These are phyloP conservation scores for Scophthalmus maximus DNA, from an alignment of 2,113 vertebrate genomes.

Conservation along the genomic window DNA sequence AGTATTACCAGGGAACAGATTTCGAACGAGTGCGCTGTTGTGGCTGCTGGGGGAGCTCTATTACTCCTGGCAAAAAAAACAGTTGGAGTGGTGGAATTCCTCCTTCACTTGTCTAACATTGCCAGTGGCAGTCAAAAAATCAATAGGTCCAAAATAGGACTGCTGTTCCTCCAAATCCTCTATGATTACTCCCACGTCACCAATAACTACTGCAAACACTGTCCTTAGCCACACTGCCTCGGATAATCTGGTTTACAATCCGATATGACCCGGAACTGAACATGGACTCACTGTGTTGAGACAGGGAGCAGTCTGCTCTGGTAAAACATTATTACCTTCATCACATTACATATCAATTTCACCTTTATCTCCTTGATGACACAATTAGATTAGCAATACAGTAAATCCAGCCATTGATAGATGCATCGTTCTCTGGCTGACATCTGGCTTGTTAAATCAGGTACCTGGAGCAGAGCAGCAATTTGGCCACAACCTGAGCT, in stretches of 20 bases:
- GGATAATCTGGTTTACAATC: slow-evolving; percentile 38
- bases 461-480: slow-evolving; percentile 30
- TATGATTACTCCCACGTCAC: slow-evolving; percentile 65
- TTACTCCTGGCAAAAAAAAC: slow-evolving; percentile 36
- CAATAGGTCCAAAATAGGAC: slow-evolving; percentile 68
- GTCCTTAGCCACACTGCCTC: slow-evolving; percentile 33
- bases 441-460: slow-evolving; percentile 53
- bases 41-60: slow-evolving; percentile 44
- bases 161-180: slow-evolving; percentile 59
- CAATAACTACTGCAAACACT: slow-evolving; percentile 59
- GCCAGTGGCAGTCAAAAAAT: slow-evolving; percentile 63
- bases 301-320: too few relatives aligned
- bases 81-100: slow-evolving; percentile 33
- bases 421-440: slow-evolving; percentile 37
- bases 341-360: slow-evolving; percentile 24
- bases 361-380: slow-evolving; percentile 30
- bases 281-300: slow-evolving; percentile 17
- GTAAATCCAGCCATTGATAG: slow-evolving; percentile 30
- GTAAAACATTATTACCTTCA: slow-evolving; percentile 53
- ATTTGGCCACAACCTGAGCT: slow-evolving; percentile 44
- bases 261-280: slow-evolving; percentile 33
- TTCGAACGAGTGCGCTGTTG: slow-evolving; percentile 43
- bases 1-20: slow-evolving; percentile 44
- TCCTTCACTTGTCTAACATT: slow-evolving; percentile 54
- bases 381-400: slow-evolving; percentile 35